Evolutionary conservation across 2,797 vertebrate genomes (phyloP).

Genomic region (Calcarius lapponicus): DNA sequence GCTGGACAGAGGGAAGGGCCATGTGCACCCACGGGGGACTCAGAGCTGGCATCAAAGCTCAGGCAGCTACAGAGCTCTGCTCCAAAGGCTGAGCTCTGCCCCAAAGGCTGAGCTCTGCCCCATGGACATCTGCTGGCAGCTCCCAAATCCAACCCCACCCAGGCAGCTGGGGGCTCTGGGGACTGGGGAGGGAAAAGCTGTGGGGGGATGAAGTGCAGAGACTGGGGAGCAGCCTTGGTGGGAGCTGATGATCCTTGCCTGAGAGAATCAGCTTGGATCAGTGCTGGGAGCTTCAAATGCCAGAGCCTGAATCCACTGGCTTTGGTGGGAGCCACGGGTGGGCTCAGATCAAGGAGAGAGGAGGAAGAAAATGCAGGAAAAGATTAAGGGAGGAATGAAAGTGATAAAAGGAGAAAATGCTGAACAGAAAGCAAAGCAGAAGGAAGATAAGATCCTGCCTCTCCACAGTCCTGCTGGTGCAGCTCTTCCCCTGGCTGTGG

Average conservation of each 20-base stretch:
- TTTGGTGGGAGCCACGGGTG: not conserved
- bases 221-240: not conserved
- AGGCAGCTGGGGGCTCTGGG: not conserved
- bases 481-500: not conserved
- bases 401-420: not conserved
- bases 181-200: not conserved
- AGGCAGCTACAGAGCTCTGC: not conserved
- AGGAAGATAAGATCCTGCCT: not conserved
- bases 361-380: not conserved
- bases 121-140: not conserved
- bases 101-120: not conserved
- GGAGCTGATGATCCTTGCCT: not conserved
- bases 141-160: not conserved
- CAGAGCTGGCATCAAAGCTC: not conserved
- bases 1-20: not conserved
- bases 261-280: not conserved
- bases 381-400: not conserved
- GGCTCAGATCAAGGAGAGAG: not conserved
- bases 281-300: not conserved
- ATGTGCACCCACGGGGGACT: accelerated
- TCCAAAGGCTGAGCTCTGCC: not conserved
- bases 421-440: not conserved
- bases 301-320: not conserved
- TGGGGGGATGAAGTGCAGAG: not conserved
- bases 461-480: not conserved